Evolutionary conservation across 1,140 invertebrate genomes (phyloP), one percentile per base, ranked within the genome.

Genomic region (Glossosoma conforme): DNA sequence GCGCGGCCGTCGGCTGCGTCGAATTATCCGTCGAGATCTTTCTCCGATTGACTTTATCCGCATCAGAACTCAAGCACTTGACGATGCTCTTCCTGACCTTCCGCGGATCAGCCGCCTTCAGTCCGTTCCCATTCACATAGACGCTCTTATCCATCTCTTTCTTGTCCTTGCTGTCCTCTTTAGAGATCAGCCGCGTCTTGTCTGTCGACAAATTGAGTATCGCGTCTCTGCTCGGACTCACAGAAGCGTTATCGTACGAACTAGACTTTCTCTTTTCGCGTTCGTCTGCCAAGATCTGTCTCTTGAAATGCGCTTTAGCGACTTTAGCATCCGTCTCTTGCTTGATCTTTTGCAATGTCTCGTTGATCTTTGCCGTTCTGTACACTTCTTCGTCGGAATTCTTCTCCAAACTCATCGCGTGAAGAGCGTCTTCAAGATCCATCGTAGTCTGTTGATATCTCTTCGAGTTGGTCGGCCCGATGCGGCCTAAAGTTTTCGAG

Each of bases 351-450:
- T 75, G 70, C 13, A 75, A 59, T 28, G 72, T 74, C 56, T 78
- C 76, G 52, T 72, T 77, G 2, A 77, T 70, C 61, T 76, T 77
- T n/a, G 76, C 68, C 15, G 75, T 76, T 46, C 76, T 61, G 43
- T 74, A 75, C 11, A 63, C 61, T 17, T 76, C 65, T 44, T 71
- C 68, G 44, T 73, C 68, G 24, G 66, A 65, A 11, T 66, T 62
- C 30, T 67, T 56, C 36, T 74, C 73, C 3, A 75, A 63, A 46
- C 67, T 65, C 13, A 75, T 49, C 9, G 72, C 69, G 60, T 75
- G 72, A 2, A 79, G 49, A 2, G 68, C 73, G 21, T 78, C 75
- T 59, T 78, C 75, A 53, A 79, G 54, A 45, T 78, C 72, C 3
- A 74, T 62, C 0, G 75, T 75, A 1, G 68, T 71, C 38, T 70